Percentiles rank a stretch among this genome's conserved stretches.
These are phyloP conservation scores for Cyrtodaria siliqua DNA, from an alignment of 2,888 invertebrate species.

Conservation along the genomic window DNA sequence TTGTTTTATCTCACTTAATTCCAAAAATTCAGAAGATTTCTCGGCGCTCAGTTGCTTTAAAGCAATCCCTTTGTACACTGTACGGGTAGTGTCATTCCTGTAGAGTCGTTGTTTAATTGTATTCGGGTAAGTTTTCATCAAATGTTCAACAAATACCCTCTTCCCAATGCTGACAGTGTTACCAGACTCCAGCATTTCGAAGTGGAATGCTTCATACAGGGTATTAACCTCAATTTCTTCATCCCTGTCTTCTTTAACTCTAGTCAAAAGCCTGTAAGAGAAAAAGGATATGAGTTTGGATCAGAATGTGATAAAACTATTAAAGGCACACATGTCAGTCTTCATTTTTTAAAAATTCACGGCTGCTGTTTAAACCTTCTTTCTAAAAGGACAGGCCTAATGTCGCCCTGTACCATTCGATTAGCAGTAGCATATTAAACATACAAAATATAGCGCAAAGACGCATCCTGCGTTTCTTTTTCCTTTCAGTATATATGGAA, in stretches of 20 bases:
- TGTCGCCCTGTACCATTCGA: too few relatives aligned
- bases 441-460: too few relatives aligned
- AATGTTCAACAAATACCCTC: constrained; percentile 16
- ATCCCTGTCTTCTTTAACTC: constrained; percentile 12
- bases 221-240: constrained; percentile 36
- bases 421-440: too few relatives aligned
- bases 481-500: too few relatives aligned
- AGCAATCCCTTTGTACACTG: constrained; percentile 29
- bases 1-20: constrained; percentile 8
- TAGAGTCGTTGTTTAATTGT: constrained; percentile 8
- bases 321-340: too few relatives aligned
- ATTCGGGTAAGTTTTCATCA: constrained; percentile 16
- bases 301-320: too few relatives aligned
- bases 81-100: constrained; percentile 11
- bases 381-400: too few relatives aligned
- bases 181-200: constrained; percentile 29
- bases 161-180: not conserved
- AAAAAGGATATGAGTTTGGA: too few relatives aligned
- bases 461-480: too few relatives aligned
- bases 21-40: constrained; percentile 2
- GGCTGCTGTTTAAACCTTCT: too few relatives aligned
- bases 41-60: constrained; percentile 8
- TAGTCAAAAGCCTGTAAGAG: constrained; percentile 27
- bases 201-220: constrained; percentile 21
- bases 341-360: not conserved